Evolutionary conservation across 2,797 vertebrate species (phyloP).

Genomic region (Danio kyathit): DNA sequence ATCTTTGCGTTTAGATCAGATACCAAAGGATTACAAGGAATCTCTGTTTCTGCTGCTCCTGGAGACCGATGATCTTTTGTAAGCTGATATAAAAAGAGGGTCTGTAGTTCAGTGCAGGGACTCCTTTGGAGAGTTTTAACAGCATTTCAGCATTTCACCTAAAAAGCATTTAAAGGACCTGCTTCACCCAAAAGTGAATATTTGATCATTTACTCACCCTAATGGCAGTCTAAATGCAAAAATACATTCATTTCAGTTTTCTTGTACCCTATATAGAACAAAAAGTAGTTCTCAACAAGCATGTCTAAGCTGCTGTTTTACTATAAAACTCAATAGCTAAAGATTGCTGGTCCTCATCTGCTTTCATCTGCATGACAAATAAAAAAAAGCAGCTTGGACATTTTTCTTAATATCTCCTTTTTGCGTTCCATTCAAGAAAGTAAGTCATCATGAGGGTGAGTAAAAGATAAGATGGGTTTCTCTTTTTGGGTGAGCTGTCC

Average conservation of each 20-base stretch:
- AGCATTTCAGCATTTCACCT: neutral
- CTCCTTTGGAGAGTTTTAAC: neutral
- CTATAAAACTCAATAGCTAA: neutral
- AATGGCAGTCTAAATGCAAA: no score
- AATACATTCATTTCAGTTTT: no score
- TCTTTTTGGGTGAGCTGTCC: neutral
- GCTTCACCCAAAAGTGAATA: neutral
- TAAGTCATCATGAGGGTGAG: neutral
- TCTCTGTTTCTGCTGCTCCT: slow-evolving; percentile 17
- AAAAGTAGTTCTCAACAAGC: neutral
- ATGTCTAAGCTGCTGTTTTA: slow-evolving; percentile 12
- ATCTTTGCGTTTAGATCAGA: slow-evolving; percentile 23
- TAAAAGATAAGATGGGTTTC: neutral
- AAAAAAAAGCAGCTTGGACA: neutral
- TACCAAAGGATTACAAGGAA: slow-evolving; percentile 21
- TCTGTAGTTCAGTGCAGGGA: neutral
- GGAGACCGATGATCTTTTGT: slow-evolving; percentile 21
- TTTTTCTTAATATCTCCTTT: slow-evolving; percentile 8
- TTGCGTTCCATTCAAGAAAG: neutral
- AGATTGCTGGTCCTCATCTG: neutral
- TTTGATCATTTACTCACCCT: neutral
- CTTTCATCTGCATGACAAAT: slow-evolving; percentile 14
- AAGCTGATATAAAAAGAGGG: neutral
- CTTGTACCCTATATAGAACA: neutral
- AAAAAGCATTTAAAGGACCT: slow-evolving; percentile 7